Evolutionary conservation across 2,113 vertebrate species (phyloP), one percentile per base, ranked within the genome.

Genomic region (Excalfactoria chinensis): DNA sequence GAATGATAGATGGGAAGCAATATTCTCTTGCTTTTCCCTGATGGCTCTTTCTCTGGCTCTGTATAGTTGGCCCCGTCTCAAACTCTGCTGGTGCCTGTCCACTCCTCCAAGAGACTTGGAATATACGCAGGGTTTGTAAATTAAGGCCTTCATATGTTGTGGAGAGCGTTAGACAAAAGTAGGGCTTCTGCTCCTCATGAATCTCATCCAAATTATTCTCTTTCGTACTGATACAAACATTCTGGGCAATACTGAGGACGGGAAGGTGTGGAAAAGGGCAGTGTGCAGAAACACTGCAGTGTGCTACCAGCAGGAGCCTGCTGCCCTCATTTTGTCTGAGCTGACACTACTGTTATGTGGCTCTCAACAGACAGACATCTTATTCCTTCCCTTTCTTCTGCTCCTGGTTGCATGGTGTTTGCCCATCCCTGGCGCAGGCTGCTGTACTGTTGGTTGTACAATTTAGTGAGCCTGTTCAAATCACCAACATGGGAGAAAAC

Each of bases 21-120:
- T 82, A 56, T 85, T 94, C 93, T 78, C 51, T 51, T 90, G 46
- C 17, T 32, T 85, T 68, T 84, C 74, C 40, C 69, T 81, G 70
- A 59, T 84, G 56, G 35, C 32, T 51, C 37, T 68, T 93, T 34
- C 25, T 85, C 69, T 94, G 76, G 16, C 58, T 92, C 10, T 76
- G 8, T 62, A 28, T 59, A 73, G 55, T 49, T 94, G 91, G 78
- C 68, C 25, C 4, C 1, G 71, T 49, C 46, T 81, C 89, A 82
- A 10, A 70, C 80, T 70, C 44, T 32, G 9, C 49, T 90, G 64
- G 9, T 92, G 41, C 51, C 37, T 87, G 34, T 82, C 67, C 18
- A 1, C 25, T 93, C 43, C 37, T 89, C 56, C 78, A 70, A 70
- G 78, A 26, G 66, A 30, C 32, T 5, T 17, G 55, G 46, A 89